A percentile compares a stretch with the other conserved stretches of the same genome.
Evolutionary conservation across 2,888 invertebrate genomes (phyloP).

Genomic region (Nymphalis c-album): DNA sequence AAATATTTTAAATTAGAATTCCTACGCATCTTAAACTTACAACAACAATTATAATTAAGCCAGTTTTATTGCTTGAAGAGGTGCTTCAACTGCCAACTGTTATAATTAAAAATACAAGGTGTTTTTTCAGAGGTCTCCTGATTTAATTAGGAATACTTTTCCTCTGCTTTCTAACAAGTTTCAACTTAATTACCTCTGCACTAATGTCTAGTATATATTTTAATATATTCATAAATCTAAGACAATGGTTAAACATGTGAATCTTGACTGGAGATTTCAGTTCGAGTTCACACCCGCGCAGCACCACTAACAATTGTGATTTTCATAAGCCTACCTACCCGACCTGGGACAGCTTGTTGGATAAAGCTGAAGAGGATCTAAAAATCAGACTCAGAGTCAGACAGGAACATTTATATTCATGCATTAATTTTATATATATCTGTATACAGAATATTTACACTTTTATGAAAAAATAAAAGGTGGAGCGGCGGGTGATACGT

Average conservation of each 20-base stretch:
- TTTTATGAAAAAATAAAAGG: too few relatives aligned
- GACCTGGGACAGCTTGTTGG: too few relatives aligned
- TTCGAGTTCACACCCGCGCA: too few relatives aligned
- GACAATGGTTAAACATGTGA: not conserved
- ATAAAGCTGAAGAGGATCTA: too few relatives aligned
- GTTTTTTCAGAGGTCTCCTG: constrained; percentile 55
- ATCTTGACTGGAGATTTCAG: too few relatives aligned
- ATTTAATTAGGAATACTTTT: constrained; percentile 72
- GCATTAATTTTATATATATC: too few relatives aligned
- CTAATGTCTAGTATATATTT: constrained; percentile 49
- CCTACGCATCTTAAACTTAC: constrained; percentile 29
- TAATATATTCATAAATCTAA: constrained; percentile 37
- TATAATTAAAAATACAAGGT: constrained; percentile 67
- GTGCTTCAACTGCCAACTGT: constrained; percentile 48
- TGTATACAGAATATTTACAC: too few relatives aligned
- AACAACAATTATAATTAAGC: constrained; percentile 44
- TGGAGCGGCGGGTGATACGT: too few relatives aligned
- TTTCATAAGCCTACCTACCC: too few relatives aligned
- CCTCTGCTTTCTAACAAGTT: constrained; percentile 61
- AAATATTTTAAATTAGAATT: not conserved
- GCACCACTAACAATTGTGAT: too few relatives aligned
- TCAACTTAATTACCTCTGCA: constrained; percentile 62
- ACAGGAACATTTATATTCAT: too few relatives aligned
- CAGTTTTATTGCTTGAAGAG: constrained; percentile 44
- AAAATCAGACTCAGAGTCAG: too few relatives aligned